Base-by-base conservation (phyloP, 2,888 invertebrate genomes). In the Callyntrura guangdongensis region DNA sequence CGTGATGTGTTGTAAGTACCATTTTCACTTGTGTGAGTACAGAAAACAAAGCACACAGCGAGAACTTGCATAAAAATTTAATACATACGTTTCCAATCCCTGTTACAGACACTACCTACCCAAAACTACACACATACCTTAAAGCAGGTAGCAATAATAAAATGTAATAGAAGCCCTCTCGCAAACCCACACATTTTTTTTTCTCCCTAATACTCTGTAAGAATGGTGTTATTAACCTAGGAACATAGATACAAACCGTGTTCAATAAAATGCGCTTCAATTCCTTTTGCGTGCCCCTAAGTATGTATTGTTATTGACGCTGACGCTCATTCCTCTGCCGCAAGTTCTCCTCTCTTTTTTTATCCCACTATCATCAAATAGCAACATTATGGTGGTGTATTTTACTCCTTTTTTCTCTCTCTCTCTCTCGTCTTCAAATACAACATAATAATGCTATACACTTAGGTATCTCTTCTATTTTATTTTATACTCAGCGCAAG, bases 141-240 rank as follows among this genome's bases (percentile, higher is more conserved):
- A n/a, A n/a, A n/a, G n/a, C n/a, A n/a, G n/a, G n/a, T n/a, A n/a
- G n/a, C n/a, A n/a, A n/a, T n/a, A n/a, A n/a, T n/a, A n/a, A n/a
- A n/a, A n/a, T n/a, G n/a, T n/a, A n/a, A n/a, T n/a, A n/a, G n/a
- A n/a, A n/a, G n/a, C n/a, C n/a, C 25, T 14, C 25, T 20, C 22
- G 17, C n/a, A 61, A 12, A 61, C 12, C 36, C 64, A 64, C 64
- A 8, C 47, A 4, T 83, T 83, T 20, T 36, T 64, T 83, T 67
- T 83, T 64, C 17, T 27, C 14, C 12, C 36, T 27, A 36, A 64
- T 53, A 59, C 47, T 20, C 14, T 49, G 0, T 86, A 74, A 72
- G 72, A 74, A 86, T 86, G 86, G 86, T 86, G 86, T 86, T 86
- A 86, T 86, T 86, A 72, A 86, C 86, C 86, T 59, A 36, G 74